Base-by-base conservation (phyloP, 2,888 invertebrate genomes). In the Eumacrocentrus americanus region DNA sequence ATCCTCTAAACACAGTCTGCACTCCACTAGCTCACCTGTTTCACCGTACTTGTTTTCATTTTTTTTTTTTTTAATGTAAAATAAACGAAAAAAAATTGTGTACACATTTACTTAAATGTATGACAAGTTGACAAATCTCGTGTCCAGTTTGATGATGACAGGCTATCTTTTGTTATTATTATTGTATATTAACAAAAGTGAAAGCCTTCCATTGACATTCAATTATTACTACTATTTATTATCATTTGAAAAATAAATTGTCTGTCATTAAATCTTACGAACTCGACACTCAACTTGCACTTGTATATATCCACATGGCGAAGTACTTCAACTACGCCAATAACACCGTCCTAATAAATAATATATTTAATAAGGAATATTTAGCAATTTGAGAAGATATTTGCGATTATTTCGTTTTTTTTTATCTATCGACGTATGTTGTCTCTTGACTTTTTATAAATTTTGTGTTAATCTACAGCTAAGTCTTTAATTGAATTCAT, bases 1-100 rank as follows among this genome's bases (percentile, higher is more conserved):
- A 80, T 80, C 80, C 80, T 80, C 80, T 77, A 80, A 80, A 80
- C 80, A 80, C 80, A 80, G 80, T 80, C 79, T 80, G 80, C 80
- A 80, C 80, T 80, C 80, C 80, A 80, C 80, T 80, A 80, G 78
- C 77, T 80, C 77, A 74, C 77, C 78, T 78, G 60, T 48, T 29
- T 53, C 59, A 38, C 46, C 51, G 42, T 58, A 38, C 25, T 57
- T 57, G 38, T 35, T 58, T 58, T 51, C 37, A 35, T 72, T 74
- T 66, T 66, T 58, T 58, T 64, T 60, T 58, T 68, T 66, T 69
- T 67, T 70, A 60, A 52, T 60, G 73, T 73, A 68, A 75, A 76
- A 74, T 73, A 74, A 79, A 77, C 68, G 71, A 72, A 70, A 74
- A 73, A 70, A 74, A 64, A 65, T 58, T 58, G 34, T 50, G 20